A percentile compares a stretch with the other conserved stretches of the same genome.
These are phyloP conservation scores for Vulpes lagopus DNA, from an alignment of 2,113 vertebrate species.

Conservation along the genomic window DNA sequence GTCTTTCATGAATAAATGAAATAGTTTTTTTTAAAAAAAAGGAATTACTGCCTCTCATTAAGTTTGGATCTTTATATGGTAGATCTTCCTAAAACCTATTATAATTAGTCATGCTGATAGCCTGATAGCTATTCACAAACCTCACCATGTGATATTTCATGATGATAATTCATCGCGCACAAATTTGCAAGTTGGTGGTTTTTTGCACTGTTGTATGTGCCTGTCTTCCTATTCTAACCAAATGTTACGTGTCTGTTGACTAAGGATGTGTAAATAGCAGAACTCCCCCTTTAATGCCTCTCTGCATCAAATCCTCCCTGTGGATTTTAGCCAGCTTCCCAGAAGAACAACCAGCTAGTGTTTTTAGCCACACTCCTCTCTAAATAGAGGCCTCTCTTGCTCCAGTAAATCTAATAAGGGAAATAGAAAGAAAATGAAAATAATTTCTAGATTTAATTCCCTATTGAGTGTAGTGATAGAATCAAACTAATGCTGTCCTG, in stretches of 20 bases:
- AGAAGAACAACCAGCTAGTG: slow-evolving; percentile 8
- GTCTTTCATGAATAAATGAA: too few species aligned
- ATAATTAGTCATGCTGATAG: not conserved
- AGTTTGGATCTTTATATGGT: not conserved
- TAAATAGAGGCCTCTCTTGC: not conserved
- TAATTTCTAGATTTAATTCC: slow-evolving; percentile 48
- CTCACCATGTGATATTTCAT: not conserved
- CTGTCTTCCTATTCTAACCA: not conserved
- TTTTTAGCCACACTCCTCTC: slow-evolving; percentile 28
- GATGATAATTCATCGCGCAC: not conserved
- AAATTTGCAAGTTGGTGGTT: not conserved
- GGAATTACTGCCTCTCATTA: slow-evolving; percentile 2
- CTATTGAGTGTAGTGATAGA: not conserved
- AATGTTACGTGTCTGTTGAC: not conserved
- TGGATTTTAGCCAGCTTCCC: slow-evolving; percentile 22
- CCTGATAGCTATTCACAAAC: not conserved
- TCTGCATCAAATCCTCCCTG: not conserved
- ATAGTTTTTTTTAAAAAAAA: too few species aligned
- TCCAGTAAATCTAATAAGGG: not conserved
- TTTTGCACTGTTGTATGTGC: not conserved
- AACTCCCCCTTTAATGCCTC: not conserved
- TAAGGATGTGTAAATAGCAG: not conserved
- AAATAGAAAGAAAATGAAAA: slow-evolving; percentile 12
- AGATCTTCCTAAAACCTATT: not conserved
- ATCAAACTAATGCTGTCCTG: not conserved